Base-by-base conservation (phyloP, 2,113 vertebrate genomes). In the Toxotes chatareus region DNA sequence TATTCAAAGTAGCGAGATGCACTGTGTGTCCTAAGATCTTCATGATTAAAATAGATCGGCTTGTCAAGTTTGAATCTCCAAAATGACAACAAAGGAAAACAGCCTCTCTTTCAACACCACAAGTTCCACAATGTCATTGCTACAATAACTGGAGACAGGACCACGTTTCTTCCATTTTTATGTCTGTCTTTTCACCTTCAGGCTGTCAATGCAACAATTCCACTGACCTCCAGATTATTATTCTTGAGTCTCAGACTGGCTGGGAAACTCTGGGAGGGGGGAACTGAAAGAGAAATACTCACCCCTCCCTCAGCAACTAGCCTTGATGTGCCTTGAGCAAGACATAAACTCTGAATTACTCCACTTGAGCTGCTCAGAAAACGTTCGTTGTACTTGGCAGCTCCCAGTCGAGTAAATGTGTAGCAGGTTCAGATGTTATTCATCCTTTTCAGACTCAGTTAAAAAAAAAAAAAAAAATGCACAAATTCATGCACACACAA, bases 151-250 rank as follows among this genome's bases (percentile, higher is more conserved):
- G 40, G 70, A 59, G 75, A 76, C 73, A 57, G 82, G 34, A 83
- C 73, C 32, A 21, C 49, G 17, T 4, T 49, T 81, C 70, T 51
- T 65, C 36, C 61, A 49, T 74, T 80, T 77, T 76, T 31, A 23
- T 51, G 70, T 73, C 62, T 68, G 57, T 81, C 40, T 85, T 68
- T 87, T 83, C 79, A 73, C 85, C 83, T 88, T 65, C 79, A 57
- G 82, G 86, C 85, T 82, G 83, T 75, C 32, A 49, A 21, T 2
- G 3, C 13, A 67, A 21, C 71, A 12, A 42, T 65, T 79, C 68
- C 34, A 83, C 69, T 89, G 84, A 85, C 85, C 79, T 86, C 49
- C 72, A 76, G 40, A 73, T 70, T 82, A 83, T 88, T 86, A 74
- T 88, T 87, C 31, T 79, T 76, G 63, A 85, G 49, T 73, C 87